Evolutionary conservation across 2,797 vertebrate genomes (phyloP), one percentile per base, ranked within the genome.

Genomic region (Neostethus bicornis): DNA sequence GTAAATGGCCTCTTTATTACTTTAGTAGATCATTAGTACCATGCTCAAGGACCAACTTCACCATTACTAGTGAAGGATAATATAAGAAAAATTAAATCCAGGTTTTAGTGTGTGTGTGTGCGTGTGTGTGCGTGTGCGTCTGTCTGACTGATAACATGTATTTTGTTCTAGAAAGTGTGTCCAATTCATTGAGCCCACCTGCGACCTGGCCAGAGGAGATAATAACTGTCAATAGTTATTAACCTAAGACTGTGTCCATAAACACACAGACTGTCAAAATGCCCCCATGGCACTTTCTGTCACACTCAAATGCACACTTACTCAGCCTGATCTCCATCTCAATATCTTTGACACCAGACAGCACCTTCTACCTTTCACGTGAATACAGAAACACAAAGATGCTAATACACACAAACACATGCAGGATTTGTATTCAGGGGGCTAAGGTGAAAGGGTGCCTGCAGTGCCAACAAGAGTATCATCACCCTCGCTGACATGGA

Each of bases 151-250:
- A 4, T 9, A 13, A n/a, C 12, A 7, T 54, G 5, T 34, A 2
- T 51, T 19, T 63, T 39, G 45, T 51, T 38, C 41, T 37, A 53
- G 13, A 16, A 46, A 19, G 37, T 80, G 83, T 85, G 85, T 87
- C 81, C 68, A 85, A 87, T 88, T 76, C 50, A 49, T 68, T 48
- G 61, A 83, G 79, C 74, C 79, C 87, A 90, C 86, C 91, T 91
- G 87, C 73, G 80, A 83, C 88, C 83, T 81, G 81, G 75, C 79
- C 82, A 77, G 77, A 77, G 67, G 75, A 88, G 81, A 90, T 90
- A 84, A 90, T 88, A 84, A 75, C 85, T 87, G 85, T 89, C 88
- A 85, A 86, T 91, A 89, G 89, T 85, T 88, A 88, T 91, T 88
- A 91, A 88, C 85, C 73, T 87, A 77, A 79, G 63, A 70, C 62